phyloP scores from a whole-genome alignment of 2,113 vertebrate species.

The Globicephala melas region DNA sequence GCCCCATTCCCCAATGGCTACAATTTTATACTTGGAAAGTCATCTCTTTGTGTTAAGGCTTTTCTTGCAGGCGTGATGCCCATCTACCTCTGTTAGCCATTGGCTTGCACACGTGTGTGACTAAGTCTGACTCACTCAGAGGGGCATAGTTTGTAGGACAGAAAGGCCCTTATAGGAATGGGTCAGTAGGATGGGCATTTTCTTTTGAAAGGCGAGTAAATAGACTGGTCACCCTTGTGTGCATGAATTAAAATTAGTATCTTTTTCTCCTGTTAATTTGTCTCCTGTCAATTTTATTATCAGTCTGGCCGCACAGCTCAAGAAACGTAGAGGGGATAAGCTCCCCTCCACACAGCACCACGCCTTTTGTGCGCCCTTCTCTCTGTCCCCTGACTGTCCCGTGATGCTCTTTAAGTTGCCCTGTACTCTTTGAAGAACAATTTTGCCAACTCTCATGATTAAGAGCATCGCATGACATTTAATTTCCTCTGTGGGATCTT shows the following conservation, averaged over 20 bases:
- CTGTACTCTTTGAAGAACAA: background rate
- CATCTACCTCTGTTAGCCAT: background rate
- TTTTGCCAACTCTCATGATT: background rate
- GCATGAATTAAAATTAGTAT: background rate
- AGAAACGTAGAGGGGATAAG: too few relatives aligned
- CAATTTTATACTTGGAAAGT: background rate
- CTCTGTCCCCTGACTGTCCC: background rate
- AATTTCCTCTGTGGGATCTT: slow-evolving; percentile 21
- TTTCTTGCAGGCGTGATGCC: background rate
- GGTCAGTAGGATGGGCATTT: too few relatives aligned
- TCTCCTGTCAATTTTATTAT: background rate
- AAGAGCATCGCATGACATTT: slow-evolving; percentile 18
- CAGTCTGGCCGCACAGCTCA: background rate
- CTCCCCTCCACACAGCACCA: background rate
- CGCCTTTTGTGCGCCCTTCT: background rate
- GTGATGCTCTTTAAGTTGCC: background rate
- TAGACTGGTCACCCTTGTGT: background rate
- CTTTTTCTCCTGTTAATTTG: background rate
- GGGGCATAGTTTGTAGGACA: background rate
- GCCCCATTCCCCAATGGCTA: background rate
- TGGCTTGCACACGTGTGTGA: background rate
- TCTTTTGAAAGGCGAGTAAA: background rate
- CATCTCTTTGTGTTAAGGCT: background rate
- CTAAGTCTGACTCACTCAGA: background rate
- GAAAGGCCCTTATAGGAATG: background rate